Base-by-base conservation (phyloP, 2,888 invertebrate species). In the Phlogophora meticulosa region DNA sequence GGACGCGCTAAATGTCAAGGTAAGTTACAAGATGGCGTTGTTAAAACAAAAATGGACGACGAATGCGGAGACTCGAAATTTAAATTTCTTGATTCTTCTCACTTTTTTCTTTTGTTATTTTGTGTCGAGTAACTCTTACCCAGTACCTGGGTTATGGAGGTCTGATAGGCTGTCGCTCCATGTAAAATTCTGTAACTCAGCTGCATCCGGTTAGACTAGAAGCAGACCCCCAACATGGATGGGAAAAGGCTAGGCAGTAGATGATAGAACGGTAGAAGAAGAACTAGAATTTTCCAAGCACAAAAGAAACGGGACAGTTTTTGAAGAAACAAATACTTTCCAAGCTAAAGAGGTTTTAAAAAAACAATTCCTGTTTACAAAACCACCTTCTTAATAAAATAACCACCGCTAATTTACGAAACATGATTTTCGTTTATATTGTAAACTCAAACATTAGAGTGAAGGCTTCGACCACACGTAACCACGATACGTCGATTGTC, bases 1-100 rank as follows among this genome's bases (percentile, higher is more conserved):
- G 78, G 82, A 82, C 79, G 60, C 74, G 78, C 71, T 87, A 93
- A 94, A 94, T 92, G 94, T 93, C 94, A 94, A 94, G 94, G 94
- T 85, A 82, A 92, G 56, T 72, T 78, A 80, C 84, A 85, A 87
- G 84, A 89, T 89, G 88, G 87, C 87, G 86, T 81, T 88, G 82
- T 85, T 80, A 85, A 87, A 89, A 87, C 70, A 83, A 85, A 86
- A 83, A 86, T 85, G 83, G 80, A 78, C 72, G 78, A 66, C 72
- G 73, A 85, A 84, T 81, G 34, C 51, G 76, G 58, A 55, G 58
- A 65, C 24, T 63, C 46, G 55, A 57, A 38, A 42, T 73, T 68
- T 13, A 5, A 67, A 66, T 68, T 61, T 64, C 53, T 69, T 72
- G 57, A 36, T 17, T 17, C 51, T 67, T 70, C 40, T 32, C 45